Conservation (phyloP, 2,888 invertebrate genomes). For the Anticlea derivata region DNA sequence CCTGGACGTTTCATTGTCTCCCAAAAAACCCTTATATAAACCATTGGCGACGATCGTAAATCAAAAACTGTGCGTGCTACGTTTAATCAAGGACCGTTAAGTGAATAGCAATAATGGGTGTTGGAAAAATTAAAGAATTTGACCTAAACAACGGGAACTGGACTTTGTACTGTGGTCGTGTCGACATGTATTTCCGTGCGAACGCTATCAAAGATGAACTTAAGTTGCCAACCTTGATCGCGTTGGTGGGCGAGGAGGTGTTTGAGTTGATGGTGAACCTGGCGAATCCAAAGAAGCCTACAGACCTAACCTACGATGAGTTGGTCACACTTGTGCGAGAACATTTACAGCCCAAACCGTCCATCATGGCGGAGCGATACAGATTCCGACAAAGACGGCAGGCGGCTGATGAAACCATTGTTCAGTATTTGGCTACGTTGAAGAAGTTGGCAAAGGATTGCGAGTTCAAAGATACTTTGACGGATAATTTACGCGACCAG, state of each 20-base stretch:
- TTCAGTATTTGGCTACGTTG: slow-evolving; percentile 11
- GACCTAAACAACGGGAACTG: neutral
- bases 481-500: slow-evolving; percentile 19
- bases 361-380: slow-evolving; percentile 21
- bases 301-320: neutral
- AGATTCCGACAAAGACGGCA: slow-evolving; percentile 15
- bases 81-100: too few relatives aligned
- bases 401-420: neutral
- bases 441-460: slow-evolving; percentile 17
- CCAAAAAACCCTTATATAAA: too few relatives aligned
- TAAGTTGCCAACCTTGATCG: neutral
- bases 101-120: too few relatives aligned
- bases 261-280: neutral
- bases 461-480: slow-evolving; percentile 2
- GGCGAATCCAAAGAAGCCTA: neutral
- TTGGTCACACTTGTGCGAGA: neutral
- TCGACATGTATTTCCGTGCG: neutral
- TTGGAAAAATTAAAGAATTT: slow-evolving; percentile 2
- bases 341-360: slow-evolving; percentile 19
- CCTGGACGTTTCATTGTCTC: too few relatives aligned
- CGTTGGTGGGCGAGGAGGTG: neutral
- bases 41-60: too few relatives aligned
- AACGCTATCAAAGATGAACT: neutral
- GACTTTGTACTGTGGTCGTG: neutral
- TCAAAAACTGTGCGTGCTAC: too few relatives aligned